Evolutionary conservation across 2,888 invertebrate species (phyloP), one percentile per base, ranked within the genome.

Genomic region (Ichneumoninae sp.): DNA sequence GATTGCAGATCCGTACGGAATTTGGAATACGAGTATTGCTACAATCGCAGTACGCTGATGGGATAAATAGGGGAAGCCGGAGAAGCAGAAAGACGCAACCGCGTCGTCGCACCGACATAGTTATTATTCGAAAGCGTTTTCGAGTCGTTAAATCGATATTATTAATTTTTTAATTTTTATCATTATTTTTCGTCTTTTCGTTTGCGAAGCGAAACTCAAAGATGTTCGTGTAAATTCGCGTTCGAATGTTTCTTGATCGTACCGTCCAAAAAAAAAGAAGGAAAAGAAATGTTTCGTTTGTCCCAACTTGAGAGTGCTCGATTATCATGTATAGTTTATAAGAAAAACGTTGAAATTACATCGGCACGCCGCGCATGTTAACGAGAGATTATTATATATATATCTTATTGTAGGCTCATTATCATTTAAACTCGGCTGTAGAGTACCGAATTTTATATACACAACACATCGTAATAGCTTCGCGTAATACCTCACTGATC

Each of bases 271-370:
- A 36, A 36, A 70, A 81, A 54, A 50, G 50, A 26, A 63, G 63
- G 16, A 3, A 26, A 13, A 71, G 68, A 50, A 87, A 87, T 87
- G 82, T 90, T 90, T 90, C 83, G 87, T 91, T 90, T 87, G 86
- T 88, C 89, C 89, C 89, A 73, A 86, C 81, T 90, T 89, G 88
- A 88, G 66, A 90, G 88, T 81, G 89, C 89, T 90, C 86, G 89
- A 73, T 70, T 81, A 81, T 91, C 90, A 8, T 89, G 89, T 91
- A 92, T 91, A 92, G 91, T 92, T 92, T 91, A 89, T 92, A 88
- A 89, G 86, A 83, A 87, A 63, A 63, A 87, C 89, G 90, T 91
- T 91, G 78, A 88, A 88, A 88, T 87, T 89, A 50, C 57, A 26
- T 13, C 83, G 84, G 65, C 30, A 26, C 30, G 88, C 79, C 88